Evolutionary conservation across 2,797 vertebrate genomes (phyloP).

Genomic region (Aulostomus chinensis): DNA sequence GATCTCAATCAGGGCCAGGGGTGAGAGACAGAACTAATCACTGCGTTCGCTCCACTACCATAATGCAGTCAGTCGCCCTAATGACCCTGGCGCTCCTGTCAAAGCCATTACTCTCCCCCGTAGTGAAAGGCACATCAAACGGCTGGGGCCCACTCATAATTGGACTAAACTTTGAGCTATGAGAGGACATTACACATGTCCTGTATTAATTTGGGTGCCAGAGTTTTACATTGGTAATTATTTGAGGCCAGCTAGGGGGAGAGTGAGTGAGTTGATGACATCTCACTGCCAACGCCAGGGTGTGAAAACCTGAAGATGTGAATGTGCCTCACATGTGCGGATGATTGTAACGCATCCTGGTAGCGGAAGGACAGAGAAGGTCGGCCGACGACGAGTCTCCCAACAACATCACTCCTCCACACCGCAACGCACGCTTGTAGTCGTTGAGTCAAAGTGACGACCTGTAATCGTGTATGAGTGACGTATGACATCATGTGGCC

Average conservation of each 20-base stretch:
- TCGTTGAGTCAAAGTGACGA: too few species aligned
- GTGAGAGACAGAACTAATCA: slow-evolving; percentile 84
- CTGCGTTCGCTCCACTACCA: slow-evolving; percentile 74
- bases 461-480: too few species aligned
- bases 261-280: slow-evolving; percentile 37
- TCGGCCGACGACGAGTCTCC: too few species aligned
- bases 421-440: too few species aligned
- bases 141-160: slow-evolving; percentile 79
- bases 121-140: slow-evolving; percentile 77
- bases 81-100: slow-evolving; percentile 82
- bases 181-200: slow-evolving; percentile 85
- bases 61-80: slow-evolving; percentile 84
- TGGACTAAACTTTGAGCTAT: slow-evolving; percentile 87
- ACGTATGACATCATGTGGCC: too few species aligned
- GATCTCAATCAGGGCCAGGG: slow-evolving; percentile 81
- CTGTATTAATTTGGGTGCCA: slow-evolving; percentile 81
- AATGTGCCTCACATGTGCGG: too few species aligned
- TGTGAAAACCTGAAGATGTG: too few species aligned
- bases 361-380: too few species aligned
- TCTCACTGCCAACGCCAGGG: too few species aligned
- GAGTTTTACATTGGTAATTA: slow-evolving; percentile 84
- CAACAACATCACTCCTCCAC: too few species aligned
- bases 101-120: slow-evolving; percentile 81
- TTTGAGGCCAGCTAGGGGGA: slow-evolving; percentile 65
- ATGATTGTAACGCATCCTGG: too few species aligned